Percentiles rank a stretch among this genome's conserved stretches.
Evolutionary conservation across 2,888 invertebrate genomes (phyloP).

Genomic region (Nipponacmea schrenckii): DNA sequence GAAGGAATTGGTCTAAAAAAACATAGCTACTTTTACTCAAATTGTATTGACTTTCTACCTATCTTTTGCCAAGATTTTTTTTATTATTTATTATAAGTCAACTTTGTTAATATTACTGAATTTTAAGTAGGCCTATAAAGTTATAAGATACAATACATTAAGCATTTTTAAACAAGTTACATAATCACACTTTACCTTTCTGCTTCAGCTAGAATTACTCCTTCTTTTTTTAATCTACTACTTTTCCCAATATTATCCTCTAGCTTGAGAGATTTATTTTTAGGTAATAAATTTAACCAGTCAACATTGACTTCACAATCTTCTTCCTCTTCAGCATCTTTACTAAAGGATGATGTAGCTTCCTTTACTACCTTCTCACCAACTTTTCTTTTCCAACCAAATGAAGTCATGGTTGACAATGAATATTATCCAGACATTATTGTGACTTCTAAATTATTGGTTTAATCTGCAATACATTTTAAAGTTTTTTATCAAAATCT

Average conservation of each 20-base stretch:
- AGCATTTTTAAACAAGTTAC: no score
- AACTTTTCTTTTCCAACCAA: constrained; percentile 65
- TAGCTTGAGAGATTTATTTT: constrained; percentile 45
- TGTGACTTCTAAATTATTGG: constrained; percentile 1
- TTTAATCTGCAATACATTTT: constrained; percentile 1
- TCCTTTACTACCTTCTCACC: constrained; percentile 53
- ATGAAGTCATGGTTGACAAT: constrained; percentile 44
- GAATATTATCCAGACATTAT: not conserved
- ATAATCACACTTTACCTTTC: constrained; percentile 59
- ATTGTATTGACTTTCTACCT: no score
- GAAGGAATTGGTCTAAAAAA: no score
- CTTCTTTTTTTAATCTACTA: constrained; percentile 59
- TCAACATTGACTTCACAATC: constrained; percentile 50
- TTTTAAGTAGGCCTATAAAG: no score
- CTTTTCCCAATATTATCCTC: constrained; percentile 62
- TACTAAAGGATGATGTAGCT: constrained; percentile 49
- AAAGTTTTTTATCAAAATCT: no score
- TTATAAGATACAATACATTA: no score
- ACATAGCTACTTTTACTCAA: no score
- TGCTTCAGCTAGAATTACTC: constrained; percentile 58
- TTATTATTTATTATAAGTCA: no score
- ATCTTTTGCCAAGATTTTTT: no score
- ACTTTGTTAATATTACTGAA: no score
- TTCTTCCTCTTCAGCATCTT: constrained; percentile 49
- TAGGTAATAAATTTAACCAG: constrained; percentile 54